Conservation (phyloP, 2,888 invertebrate genomes). For the Tetanocera ferruginea region DNA sequence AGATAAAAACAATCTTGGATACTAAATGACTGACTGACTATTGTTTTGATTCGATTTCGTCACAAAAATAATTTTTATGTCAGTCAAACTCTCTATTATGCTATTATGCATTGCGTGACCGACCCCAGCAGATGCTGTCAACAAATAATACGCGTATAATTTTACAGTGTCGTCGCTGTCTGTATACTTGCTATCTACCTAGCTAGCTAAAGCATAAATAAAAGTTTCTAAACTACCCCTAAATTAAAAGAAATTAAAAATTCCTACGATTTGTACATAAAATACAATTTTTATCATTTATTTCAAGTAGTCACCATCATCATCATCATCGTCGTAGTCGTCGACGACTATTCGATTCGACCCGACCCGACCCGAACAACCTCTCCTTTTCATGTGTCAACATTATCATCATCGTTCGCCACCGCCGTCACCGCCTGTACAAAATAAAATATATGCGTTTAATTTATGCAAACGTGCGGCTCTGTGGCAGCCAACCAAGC, state of each 20-base stretch:
- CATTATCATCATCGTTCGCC: neutral
- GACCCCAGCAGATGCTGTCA: too few relatives aligned
- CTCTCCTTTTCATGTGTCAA: neutral
- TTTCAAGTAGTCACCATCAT: neutral
- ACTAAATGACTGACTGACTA: too few relatives aligned
- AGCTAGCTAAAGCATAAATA: too few relatives aligned
- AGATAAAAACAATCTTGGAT: too few relatives aligned
- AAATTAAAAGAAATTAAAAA: slow-evolving; percentile 1
- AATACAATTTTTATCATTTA: slow-evolving; percentile 1
- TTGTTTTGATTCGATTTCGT: too few relatives aligned
- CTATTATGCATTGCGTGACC: too few relatives aligned
- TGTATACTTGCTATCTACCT: too few relatives aligned
- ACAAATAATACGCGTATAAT: too few relatives aligned
- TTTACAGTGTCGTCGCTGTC: too few relatives aligned
- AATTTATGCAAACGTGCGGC: slow-evolving; percentile 8
- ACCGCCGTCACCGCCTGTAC: neutral
- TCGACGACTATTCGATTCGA: too few relatives aligned
- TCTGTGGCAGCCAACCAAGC: neutral
- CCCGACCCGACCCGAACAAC: neutral
- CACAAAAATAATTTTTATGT: too few relatives aligned
- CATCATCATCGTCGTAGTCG: neutral
- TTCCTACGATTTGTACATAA: neutral
- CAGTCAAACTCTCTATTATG: too few relatives aligned
- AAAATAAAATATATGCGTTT: neutral
- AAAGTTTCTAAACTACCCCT: neutral